phyloP scores from a whole-genome alignment of 1,140 invertebrate genomes.

The Phthorimaea operculella region DNA sequence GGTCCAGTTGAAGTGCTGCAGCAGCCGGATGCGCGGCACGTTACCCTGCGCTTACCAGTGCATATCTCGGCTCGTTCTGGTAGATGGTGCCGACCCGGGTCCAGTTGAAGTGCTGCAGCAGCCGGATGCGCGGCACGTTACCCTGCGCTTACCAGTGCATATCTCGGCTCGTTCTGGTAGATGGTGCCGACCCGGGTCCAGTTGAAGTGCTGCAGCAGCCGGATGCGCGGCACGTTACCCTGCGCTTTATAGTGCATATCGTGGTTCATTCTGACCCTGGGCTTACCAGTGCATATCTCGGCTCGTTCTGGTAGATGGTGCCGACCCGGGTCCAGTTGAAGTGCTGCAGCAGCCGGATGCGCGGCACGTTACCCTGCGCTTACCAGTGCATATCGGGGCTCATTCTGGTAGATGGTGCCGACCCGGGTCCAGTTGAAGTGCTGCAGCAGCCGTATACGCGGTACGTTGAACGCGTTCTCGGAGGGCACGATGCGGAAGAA shows the following conservation, averaged over 20 bases:
- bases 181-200: constrained; percentile 98
- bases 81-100: constrained; percentile 97
- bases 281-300: constrained; percentile 92
- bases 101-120: constrained; percentile 96
- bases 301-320: constrained; percentile 97
- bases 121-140: constrained; percentile 86
- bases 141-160: constrained; percentile 90
- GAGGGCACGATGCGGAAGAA: constrained; percentile 97
- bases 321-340: constrained; percentile 99
- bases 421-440: constrained; percentile 98
- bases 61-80: constrained; percentile 95
- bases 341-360: constrained; percentile 85
- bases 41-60: constrained; percentile 90
- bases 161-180: constrained; percentile 96
- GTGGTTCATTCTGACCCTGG: too few species aligned
- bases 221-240: constrained; percentile 87
- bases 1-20: constrained; percentile 97
- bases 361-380: constrained; percentile 82
- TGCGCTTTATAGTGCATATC: too few species aligned
- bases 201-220: constrained; percentile 90
- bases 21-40: constrained; percentile 85
- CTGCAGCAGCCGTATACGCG: constrained; percentile 86
- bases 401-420: constrained; percentile 97
- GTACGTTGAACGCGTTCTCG: constrained; percentile 93
- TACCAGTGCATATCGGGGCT: constrained; percentile 94